Evolutionary conservation across 1,140 invertebrate genomes (phyloP).

Genomic region (Stratiolaelaps scimitus): DNA sequence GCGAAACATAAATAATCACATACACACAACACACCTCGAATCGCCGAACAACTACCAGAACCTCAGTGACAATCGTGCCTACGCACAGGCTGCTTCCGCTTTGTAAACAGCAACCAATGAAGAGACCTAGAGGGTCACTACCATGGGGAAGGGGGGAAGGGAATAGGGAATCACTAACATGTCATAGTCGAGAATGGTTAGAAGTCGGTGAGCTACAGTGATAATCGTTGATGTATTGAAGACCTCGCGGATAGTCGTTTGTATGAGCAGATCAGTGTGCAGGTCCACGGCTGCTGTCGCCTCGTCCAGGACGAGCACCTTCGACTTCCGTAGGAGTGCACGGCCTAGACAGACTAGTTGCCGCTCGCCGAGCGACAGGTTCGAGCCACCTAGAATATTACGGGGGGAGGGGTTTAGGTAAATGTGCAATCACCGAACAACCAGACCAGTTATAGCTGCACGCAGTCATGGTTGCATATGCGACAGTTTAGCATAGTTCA

Average conservation of each 20-base stretch:
- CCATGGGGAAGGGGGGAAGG: not conserved
- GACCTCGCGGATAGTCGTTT: conserved; percentile 36
- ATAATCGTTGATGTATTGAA: conserved; percentile 44
- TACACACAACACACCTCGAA: too few relatives aligned
- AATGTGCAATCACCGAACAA: too few relatives aligned
- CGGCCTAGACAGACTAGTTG: conserved; percentile 70
- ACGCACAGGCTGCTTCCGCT: too few relatives aligned
- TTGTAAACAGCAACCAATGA: too few relatives aligned
- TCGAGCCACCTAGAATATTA: conserved; percentile 41
- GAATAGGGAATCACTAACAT: not conserved
- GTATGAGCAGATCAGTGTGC: conserved; percentile 38
- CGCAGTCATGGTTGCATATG: too few relatives aligned
- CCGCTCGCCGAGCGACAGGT: conserved; percentile 51
- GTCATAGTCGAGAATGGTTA: conserved; percentile 20
- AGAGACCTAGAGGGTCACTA: too few relatives aligned
- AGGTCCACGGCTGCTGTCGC: conserved; percentile 72
- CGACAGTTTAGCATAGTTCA: too few relatives aligned
- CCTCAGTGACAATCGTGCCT: too few relatives aligned
- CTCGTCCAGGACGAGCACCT: conserved; percentile 65
- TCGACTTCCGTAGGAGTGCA: conserved; percentile 58
- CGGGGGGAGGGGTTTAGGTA: too few relatives aligned
- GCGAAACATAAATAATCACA: too few relatives aligned
- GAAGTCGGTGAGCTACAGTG: conserved; percentile 41
- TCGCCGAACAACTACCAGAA: too few relatives aligned
- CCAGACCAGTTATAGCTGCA: too few relatives aligned